Conservation (phyloP, 2,797 vertebrate genomes). For the Semotilus atromaculatus region DNA sequence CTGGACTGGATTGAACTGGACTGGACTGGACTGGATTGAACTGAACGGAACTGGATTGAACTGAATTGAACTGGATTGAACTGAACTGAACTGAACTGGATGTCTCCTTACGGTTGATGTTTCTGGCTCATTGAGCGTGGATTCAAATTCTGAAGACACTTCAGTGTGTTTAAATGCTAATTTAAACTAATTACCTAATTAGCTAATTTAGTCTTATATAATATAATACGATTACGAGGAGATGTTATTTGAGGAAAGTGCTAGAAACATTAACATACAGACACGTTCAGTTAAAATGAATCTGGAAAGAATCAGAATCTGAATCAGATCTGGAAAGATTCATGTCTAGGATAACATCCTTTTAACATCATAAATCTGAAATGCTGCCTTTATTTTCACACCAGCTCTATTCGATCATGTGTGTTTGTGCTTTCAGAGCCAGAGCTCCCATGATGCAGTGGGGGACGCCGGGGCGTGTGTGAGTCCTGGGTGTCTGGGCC, state of each 20-base stretch:
- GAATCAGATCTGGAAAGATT: not conserved
- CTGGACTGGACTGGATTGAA: no score
- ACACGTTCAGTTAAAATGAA: not conserved
- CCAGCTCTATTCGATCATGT: not conserved
- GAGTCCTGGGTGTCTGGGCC: constrained; percentile 65
- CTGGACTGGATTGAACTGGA: no score
- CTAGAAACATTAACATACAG: not conserved
- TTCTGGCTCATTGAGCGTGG: not conserved
- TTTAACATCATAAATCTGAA: not conserved
- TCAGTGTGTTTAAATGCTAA: not conserved
- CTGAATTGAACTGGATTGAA: no score
- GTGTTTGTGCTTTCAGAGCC: constrained; percentile 68
- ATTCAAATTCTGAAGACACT: not conserved
- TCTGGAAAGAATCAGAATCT: no score
- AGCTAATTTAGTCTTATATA: no score
- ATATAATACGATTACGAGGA: not conserved
- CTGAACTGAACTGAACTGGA: no score
- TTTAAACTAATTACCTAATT: no score
- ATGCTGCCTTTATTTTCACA: not conserved
- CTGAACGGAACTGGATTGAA: no score
- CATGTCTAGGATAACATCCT: not conserved
- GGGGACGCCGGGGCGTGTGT: constrained; percentile 49
- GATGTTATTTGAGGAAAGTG: not conserved
- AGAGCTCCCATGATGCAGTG: constrained; percentile 77
- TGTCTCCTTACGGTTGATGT: no score